Percentiles rank a stretch among this genome's conserved stretches.
phyloP scores from a whole-genome alignment of 2,113 vertebrate species.

The Arothron firmamentum region DNA sequence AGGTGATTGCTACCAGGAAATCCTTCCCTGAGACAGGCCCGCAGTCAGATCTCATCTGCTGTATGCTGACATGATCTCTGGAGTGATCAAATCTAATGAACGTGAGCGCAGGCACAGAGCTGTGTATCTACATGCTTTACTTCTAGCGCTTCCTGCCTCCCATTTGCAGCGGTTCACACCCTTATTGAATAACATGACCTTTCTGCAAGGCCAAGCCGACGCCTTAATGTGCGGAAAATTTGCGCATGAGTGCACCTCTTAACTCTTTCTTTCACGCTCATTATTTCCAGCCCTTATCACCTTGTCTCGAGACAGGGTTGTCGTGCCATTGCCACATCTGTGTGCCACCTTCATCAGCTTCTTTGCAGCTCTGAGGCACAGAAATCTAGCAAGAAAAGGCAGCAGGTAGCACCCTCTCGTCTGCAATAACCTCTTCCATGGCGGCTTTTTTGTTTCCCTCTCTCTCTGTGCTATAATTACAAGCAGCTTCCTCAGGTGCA shows the following conservation, averaged over 20 bases:
- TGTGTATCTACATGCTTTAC: conserved; percentile 63
- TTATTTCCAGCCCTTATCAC: conserved; percentile 74
- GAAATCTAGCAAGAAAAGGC: conserved; percentile 14
- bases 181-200: conserved; percentile 75
- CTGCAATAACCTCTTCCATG: conserved; percentile 25
- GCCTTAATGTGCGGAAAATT: conserved; percentile 70
- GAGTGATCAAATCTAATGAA: conserved; percentile 69
- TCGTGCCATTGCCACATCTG: conserved; percentile 49
- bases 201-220: conserved; percentile 68
- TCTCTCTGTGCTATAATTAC: not conserved
- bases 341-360: conserved; percentile 38
- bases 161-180: conserved; percentile 56
- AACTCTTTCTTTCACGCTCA: conserved; percentile 72
- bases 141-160: conserved; percentile 44
- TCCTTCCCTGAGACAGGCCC: conserved; percentile 50
- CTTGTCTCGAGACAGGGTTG: conserved; percentile 61
- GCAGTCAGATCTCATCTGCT: conserved; percentile 62
- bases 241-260: conserved; percentile 71
- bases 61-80: conserved; percentile 56
- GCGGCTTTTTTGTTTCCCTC: conserved; percentile 30
- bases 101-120: conserved; percentile 46
- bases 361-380: conserved; percentile 35
- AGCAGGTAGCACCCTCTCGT: conserved; percentile 5
- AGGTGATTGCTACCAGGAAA: conserved; percentile 43
- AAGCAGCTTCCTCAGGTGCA: conserved; percentile 20